A percentile compares a stretch with the other conserved stretches of the same genome.
phyloP scores from a whole-genome alignment of 2,888 invertebrate genomes.

The Zaprionus lineosus region DNA sequence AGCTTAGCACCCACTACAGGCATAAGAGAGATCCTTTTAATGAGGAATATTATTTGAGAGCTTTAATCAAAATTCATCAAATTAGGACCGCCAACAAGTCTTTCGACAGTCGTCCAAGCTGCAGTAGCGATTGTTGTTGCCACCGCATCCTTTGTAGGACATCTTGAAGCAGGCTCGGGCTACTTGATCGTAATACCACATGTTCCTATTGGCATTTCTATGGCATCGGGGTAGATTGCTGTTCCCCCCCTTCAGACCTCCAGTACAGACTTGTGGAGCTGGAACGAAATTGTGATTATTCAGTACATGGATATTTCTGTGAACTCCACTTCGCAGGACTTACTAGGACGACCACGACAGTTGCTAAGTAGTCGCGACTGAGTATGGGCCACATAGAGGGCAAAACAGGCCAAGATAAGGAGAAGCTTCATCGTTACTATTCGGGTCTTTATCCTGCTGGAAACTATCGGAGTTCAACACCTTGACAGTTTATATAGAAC shows the following conservation, averaged over 20 bases:
- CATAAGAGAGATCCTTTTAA: no score
- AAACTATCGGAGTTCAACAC: no score
- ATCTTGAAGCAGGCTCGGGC: slow-evolving; percentile 14
- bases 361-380: slow-evolving; percentile 2
- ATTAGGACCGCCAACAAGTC: slow-evolving; percentile 6
- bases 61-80: neutral
- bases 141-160: slow-evolving; percentile 34
- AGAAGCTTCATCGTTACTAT: slow-evolving; percentile 21
- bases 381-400: slow-evolving; percentile 7
- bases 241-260: slow-evolving; percentile 17
- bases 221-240: slow-evolving; percentile 4
- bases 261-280: slow-evolving; percentile 15
- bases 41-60: neutral
- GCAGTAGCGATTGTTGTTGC: slow-evolving; percentile 46
- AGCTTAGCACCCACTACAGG: no score
- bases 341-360: slow-evolving; percentile 12
- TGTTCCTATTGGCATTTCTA: slow-evolving; percentile 8
- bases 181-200: slow-evolving; percentile 39
- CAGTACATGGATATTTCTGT: neutral
- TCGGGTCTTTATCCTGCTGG: no score
- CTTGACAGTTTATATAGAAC: no score
- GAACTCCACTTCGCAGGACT: neutral
- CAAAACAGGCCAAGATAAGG: slow-evolving; percentile 21
- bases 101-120: slow-evolving; percentile 1
- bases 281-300: neutral